Evolutionary conservation across 2,113 vertebrate genomes (phyloP).

Genomic region (Sporophila hypoxantha): DNA sequence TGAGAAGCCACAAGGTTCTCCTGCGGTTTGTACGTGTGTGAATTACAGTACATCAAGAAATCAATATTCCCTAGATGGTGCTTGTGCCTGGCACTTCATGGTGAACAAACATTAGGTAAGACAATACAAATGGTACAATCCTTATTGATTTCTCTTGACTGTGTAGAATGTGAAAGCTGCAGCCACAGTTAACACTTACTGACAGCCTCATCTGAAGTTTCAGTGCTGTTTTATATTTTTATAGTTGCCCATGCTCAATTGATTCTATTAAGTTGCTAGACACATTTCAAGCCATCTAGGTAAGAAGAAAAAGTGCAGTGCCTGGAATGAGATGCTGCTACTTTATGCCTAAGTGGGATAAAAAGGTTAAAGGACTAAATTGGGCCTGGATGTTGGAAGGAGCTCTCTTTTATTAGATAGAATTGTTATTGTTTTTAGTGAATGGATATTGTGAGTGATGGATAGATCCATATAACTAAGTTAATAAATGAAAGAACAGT

Average conservation of each 20-base stretch:
- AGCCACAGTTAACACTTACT: conserved; percentile 58
- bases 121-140: conserved; percentile 68
- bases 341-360: conserved; percentile 19
- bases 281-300: conserved; percentile 50
- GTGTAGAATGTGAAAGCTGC: conserved; percentile 53
- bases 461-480: conserved; percentile 14
- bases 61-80: conserved; percentile 64
- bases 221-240: conserved; percentile 59
- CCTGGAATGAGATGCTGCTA: conserved; percentile 39
- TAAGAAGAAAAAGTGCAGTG: conserved; percentile 6
- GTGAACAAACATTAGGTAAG: conserved; percentile 65
- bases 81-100: conserved; percentile 67
- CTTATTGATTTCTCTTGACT: conserved; percentile 64
- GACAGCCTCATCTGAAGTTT: conserved; percentile 53
- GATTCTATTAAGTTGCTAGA: conserved; percentile 55
- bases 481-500: neutral
- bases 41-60: conserved; percentile 68
- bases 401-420: conserved; percentile 17
- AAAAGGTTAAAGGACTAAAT: conserved; percentile 42
- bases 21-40: conserved; percentile 57
- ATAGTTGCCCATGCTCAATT: conserved; percentile 39
- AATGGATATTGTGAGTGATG: conserved; percentile 9
- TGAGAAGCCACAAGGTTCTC: conserved; percentile 46
- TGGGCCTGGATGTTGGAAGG: conserved; percentile 11
- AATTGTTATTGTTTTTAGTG: conserved; percentile 24